phyloP scores from a whole-genome alignment of 2,888 invertebrate species.

The Hypercompe scribonia region DNA sequence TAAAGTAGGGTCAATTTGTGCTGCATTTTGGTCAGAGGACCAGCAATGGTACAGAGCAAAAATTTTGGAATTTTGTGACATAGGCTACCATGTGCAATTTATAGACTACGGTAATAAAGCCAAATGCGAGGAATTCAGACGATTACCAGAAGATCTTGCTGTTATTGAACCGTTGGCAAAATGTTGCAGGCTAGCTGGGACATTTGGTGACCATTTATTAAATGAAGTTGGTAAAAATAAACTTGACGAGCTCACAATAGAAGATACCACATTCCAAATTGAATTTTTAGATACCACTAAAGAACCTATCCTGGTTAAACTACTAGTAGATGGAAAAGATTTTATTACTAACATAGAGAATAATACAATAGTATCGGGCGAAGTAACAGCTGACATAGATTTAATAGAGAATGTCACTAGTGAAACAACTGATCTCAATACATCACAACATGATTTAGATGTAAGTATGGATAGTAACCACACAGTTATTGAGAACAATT shows the following conservation, averaged over 20 bases:
- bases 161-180: constrained; percentile 87
- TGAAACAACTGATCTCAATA: constrained; percentile 41
- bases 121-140: constrained; percentile 86
- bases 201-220: constrained; percentile 77
- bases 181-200: constrained; percentile 87
- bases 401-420: constrained; percentile 27
- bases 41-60: constrained; percentile 89
- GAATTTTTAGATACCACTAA: constrained; percentile 87
- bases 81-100: constrained; percentile 87
- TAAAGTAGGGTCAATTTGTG: constrained; percentile 88
- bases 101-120: constrained; percentile 91
- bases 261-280: constrained; percentile 83
- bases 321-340: constrained; percentile 85
- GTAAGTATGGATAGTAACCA: constrained; percentile 75
- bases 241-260: constrained; percentile 70
- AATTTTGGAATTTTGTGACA: constrained; percentile 86
- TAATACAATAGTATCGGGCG: constrained; percentile 27
- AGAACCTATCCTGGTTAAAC: constrained; percentile 86
- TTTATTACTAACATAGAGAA: constrained; percentile 56
- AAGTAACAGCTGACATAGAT: not conserved
- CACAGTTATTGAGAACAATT: constrained; percentile 77
- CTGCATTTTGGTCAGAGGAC: constrained; percentile 89
- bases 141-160: constrained; percentile 87
- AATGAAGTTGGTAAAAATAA: constrained; percentile 72
- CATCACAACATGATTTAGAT: constrained; percentile 71